Percentiles rank a stretch among this genome's conserved stretches.
These are phyloP conservation scores for Drosophila quadrilineata DNA, from an alignment of 1,140 invertebrate genomes.

Conservation along the genomic window DNA sequence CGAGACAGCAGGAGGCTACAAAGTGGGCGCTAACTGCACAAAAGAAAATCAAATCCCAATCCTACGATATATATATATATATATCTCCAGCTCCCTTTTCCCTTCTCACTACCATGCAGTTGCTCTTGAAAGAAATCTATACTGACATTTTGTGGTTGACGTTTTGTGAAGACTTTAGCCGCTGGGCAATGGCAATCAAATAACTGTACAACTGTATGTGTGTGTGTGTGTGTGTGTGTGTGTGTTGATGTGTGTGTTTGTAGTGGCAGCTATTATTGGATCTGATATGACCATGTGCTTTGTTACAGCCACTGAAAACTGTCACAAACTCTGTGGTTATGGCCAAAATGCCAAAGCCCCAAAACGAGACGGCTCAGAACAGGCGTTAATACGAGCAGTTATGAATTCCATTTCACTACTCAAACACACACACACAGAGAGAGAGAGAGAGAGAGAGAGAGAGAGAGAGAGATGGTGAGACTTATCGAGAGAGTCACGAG, in stretches of 20 bases:
- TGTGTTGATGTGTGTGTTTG: not conserved
- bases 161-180: conserved; percentile 58
- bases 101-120: not conserved
- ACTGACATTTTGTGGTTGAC: conserved; percentile 63
- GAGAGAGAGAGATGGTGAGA: too few species aligned
- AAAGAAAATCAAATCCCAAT: conserved; percentile 68
- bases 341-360: conserved; percentile 2
- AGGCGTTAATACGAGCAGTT: conserved; percentile 17
- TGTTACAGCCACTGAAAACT: conserved; percentile 31
- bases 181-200: conserved; percentile 55
- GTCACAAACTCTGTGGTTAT: conserved; percentile 31
- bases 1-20: too few species aligned
- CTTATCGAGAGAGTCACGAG: too few species aligned
- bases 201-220: conserved; percentile 36
- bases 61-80: too few species aligned
- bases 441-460: too few species aligned
- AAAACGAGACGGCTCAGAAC: not conserved
- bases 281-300: conserved; percentile 59
- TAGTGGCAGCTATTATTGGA: conserved; percentile 25
- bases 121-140: conserved; percentile 50
- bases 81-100: not conserved
- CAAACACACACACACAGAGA: too few species aligned
- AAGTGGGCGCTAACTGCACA: conserved; percentile 53
- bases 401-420: conserved; percentile 15
- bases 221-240: not conserved